Evolutionary conservation across 1,140 invertebrate species (phyloP).

Genomic region (Holcopasites calliopsidis): DNA sequence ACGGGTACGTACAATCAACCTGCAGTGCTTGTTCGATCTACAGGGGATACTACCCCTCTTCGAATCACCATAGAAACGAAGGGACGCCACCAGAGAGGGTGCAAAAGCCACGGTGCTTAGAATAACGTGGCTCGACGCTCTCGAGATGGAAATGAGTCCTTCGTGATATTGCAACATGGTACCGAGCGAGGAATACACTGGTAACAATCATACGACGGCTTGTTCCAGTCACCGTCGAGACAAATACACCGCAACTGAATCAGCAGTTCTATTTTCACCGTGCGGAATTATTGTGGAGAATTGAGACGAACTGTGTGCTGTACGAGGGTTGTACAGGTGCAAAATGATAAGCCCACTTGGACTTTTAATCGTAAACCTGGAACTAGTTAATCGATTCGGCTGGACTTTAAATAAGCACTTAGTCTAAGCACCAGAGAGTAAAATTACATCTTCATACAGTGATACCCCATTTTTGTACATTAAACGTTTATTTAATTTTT

Average conservation of each 20-base stretch:
- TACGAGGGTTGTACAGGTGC: no score
- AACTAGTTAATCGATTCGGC: no score
- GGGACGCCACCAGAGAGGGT: conserved; percentile 55
- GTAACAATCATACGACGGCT: conserved; percentile 2
- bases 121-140: conserved; percentile 49
- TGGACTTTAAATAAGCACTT: no score
- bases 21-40: conserved; percentile 39
- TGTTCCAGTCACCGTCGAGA: not conserved
- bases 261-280: not conserved
- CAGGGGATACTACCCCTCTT: conserved; percentile 52
- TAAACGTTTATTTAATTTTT: no score
- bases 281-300: not conserved
- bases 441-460: no score
- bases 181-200: conserved; percentile 25
- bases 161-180: conserved; percentile 3
- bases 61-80: conserved; percentile 67
- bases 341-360: no score
- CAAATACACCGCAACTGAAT: not conserved
- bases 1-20: conserved; percentile 47
- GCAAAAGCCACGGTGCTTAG: conserved; percentile 62
- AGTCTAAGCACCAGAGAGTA: no score
- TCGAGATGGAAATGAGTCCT: conserved; percentile 50
- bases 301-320: no score
- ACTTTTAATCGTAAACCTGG: no score
- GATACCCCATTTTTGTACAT: no score